Conservation (phyloP, 2,113 vertebrate genomes). For the Corythornis vintsioides region DNA sequence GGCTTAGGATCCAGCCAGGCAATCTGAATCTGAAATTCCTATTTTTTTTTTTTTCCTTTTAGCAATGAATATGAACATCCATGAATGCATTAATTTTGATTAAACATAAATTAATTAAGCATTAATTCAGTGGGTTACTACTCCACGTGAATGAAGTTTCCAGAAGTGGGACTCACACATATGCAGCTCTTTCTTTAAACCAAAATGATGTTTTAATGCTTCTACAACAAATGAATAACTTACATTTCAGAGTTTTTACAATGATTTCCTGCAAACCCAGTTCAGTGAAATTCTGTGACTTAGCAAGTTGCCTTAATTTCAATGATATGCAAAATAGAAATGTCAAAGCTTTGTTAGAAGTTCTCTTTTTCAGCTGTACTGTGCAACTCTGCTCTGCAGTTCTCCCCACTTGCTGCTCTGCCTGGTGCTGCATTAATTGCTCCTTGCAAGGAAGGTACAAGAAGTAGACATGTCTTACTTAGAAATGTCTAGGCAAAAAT, state of each 20-base stretch:
- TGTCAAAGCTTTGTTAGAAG: not conserved
- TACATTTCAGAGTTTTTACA: not conserved
- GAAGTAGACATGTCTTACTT: not conserved
- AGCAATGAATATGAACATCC: not conserved
- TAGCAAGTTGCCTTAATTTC: not conserved
- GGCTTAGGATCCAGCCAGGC: not conserved
- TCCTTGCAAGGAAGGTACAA: not conserved
- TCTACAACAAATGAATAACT: not conserved
- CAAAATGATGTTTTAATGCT: not conserved
- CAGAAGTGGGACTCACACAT: not conserved
- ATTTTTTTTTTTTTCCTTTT: not conserved
- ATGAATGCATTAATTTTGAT: not conserved
- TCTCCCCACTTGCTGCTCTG: not conserved
- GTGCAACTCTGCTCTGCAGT: not conserved
- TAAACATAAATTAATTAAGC: no score
- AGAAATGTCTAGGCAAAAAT: conserved; percentile 31
- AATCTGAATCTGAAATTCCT: not conserved
- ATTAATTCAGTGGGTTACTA: not conserved
- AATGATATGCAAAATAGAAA: not conserved
- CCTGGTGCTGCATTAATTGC: not conserved
- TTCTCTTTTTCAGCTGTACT: not conserved
- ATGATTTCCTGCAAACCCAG: not conserved
- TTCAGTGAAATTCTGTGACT: not conserved
- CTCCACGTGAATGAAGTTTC: not conserved
- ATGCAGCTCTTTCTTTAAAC: not conserved